Percentiles rank a stretch among this genome's conserved stretches.
Conservation (phyloP, 2,113 vertebrate species). For the Urocynchramus pylzowi region DNA sequence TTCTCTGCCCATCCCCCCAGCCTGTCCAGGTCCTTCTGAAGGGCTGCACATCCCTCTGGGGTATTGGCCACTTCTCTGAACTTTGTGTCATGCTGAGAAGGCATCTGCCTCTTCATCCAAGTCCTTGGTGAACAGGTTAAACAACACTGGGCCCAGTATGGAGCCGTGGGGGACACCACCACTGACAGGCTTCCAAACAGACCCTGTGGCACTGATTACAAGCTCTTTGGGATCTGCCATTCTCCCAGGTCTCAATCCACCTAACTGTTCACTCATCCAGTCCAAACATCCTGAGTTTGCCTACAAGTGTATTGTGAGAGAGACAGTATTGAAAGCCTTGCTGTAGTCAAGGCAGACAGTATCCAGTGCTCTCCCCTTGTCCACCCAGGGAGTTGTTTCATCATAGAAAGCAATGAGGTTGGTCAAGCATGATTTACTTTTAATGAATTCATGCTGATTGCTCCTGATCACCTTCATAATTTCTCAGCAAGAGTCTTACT, state of each 20-base stretch:
- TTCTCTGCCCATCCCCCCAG: background rate
- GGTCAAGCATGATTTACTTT: background rate
- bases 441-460: background rate
- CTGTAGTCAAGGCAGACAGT: background rate
- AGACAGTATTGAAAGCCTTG: background rate
- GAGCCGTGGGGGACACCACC: background rate
- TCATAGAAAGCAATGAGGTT: background rate
- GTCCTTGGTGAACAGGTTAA: background rate
- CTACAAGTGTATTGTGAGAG: background rate
- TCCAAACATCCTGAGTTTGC: background rate
- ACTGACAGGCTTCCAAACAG: background rate
- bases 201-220: background rate
- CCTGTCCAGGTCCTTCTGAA: background rate
- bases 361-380: background rate
- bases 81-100: background rate
- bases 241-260: background rate
- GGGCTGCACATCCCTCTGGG: background rate
- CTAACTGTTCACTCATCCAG: background rate
- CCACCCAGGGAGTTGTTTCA: background rate
- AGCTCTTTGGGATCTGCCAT: background rate
- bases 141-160: no score
- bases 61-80: background rate
- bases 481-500: background rate
- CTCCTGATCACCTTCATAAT: background rate
- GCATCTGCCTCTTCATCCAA: background rate